Conservation (phyloP, 2,797 vertebrate species). For the Protonibea diacanthus region DNA sequence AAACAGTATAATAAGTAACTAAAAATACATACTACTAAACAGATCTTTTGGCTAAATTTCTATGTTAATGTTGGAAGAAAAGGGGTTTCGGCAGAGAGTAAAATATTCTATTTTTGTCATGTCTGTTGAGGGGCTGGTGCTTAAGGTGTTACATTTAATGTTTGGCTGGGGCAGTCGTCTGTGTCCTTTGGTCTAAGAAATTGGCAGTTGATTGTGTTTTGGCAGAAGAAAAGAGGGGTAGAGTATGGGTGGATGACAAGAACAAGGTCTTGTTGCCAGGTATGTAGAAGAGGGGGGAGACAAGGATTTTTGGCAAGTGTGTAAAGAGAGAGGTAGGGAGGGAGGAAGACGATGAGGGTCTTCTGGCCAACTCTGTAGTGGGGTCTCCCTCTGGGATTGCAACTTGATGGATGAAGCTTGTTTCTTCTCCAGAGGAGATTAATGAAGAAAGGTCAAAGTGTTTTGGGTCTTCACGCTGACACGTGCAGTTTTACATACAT, state of each 20-base stretch:
- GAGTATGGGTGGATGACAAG: constrained; percentile 1
- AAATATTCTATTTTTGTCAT: constrained; percentile 5
- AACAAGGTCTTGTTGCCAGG: constrained; percentile 3
- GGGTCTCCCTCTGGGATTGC: constrained; percentile 59
- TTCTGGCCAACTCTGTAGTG: constrained; percentile 43
- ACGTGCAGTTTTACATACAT: constrained; percentile 11
- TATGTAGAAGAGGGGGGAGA: not conserved
- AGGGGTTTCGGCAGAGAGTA: constrained; percentile 16
- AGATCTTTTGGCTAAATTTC: constrained; percentile 4
- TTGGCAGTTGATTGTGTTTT: constrained; percentile 24
- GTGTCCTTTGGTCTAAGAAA: constrained; percentile 11
- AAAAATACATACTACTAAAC: not conserved
- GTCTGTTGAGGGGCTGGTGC: constrained; percentile 1
- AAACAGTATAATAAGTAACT: not conserved
- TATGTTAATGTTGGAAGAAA: constrained; percentile 2
- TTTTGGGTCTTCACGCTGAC: constrained; percentile 34
- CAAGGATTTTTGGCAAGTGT: constrained; percentile 36
- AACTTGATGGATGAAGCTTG: constrained; percentile 74
- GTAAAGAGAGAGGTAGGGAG: constrained; percentile 14
- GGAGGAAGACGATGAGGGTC: constrained; percentile 22
- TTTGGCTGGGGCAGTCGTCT: constrained; percentile 1
- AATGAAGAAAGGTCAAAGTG: constrained; percentile 69
- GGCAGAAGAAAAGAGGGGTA: constrained; percentile 11
- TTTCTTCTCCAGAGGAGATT: constrained; percentile 78
- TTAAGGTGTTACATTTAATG: not conserved